A percentile compares a stretch with the other conserved stretches of the same genome.
Conservation (phyloP, 2,113 vertebrate genomes). For the Desmodus rotundus region DNA sequence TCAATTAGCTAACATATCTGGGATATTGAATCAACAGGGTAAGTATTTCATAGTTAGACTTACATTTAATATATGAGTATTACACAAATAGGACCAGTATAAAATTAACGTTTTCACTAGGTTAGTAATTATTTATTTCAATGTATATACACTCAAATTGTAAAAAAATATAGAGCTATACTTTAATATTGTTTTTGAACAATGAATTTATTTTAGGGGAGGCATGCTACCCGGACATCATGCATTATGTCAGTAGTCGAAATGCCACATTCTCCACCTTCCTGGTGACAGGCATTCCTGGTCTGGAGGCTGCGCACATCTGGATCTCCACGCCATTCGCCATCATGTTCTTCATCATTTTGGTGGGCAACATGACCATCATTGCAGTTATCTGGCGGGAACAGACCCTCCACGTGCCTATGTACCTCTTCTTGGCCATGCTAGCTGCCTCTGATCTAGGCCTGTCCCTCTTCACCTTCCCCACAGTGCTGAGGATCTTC, state of each 20-base stretch:
- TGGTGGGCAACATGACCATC: slow-evolving; percentile 24
- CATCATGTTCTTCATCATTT: slow-evolving; percentile 24
- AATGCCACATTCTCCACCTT: neutral
- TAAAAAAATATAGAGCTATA: neutral
- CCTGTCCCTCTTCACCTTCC: slow-evolving; percentile 49
- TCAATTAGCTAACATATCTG: neutral
- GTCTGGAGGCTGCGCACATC: neutral
- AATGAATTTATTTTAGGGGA: neutral
- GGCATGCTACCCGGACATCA: neutral
- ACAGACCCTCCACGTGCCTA: slow-evolving; percentile 48
- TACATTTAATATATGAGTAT: neutral
- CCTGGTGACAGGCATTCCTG: slow-evolving; percentile 52
- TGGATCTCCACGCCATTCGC: slow-evolving; percentile 46
- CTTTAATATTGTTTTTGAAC: neutral
- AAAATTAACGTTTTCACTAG: neutral
- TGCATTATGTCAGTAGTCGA: neutral
- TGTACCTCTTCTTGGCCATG: slow-evolving; percentile 64
- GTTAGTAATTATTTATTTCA: neutral
- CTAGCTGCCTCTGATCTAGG: slow-evolving; percentile 52
- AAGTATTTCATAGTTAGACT: neutral
- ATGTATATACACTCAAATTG: neutral
- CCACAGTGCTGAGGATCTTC: slow-evolving; percentile 61
- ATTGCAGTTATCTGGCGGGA: neutral
- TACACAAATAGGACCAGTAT: neutral
- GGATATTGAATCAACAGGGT: neutral